Evolutionary conservation across 2,797 vertebrate species (phyloP), one percentile per base, ranked within the genome.

Genomic region (Enoplosus armatus): DNA sequence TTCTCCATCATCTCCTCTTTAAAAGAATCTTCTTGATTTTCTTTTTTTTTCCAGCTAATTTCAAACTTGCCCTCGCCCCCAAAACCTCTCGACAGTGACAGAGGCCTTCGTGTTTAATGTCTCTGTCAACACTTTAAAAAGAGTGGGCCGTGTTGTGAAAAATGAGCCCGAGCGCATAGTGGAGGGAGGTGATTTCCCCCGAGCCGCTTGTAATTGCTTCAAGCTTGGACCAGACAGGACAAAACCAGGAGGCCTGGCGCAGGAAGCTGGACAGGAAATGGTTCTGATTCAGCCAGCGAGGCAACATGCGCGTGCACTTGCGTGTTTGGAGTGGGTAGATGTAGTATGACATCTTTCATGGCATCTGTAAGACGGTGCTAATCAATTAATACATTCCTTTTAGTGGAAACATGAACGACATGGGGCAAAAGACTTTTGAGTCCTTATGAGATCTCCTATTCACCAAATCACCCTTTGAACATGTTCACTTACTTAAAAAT

Each of bases 241-340:
- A 63, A 77, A 90, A 94, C 87, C 92, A 86, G 90, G 92, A 93
- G 91, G 85, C 86, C 85, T 80, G 86, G 85, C n/a, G 59, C 87
- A 94, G 93, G 93, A 94, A 91, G 87, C 48, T 33, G 83, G 83
- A 91, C 93, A 94, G 93, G 94, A 94, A 95, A 94, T 89, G 91
- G 91, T 92, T 93, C 54, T 79, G 87, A 92, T 91, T 91, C 75
- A 88, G 84, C 84, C 89, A 47, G 86, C 39, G 82, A 84, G 84
- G 77, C 67, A 76, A 86, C 87, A 69, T 6, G 65, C n/a, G n/a
- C n/a, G n/a, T n/a, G n/a, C n/a, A n/a, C n/a, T n/a, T n/a, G n/a
- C n/a, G n/a, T n/a, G n/a, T n/a, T n/a, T n/a, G 55, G 24, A 66
- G 39, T 18, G 53, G 53, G 73, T 55, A 71, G 61, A 81, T 72